Evolutionary conservation across 2,113 vertebrate species (phyloP), one percentile per base, ranked within the genome.

Genomic region (Taurulus bubalis): DNA sequence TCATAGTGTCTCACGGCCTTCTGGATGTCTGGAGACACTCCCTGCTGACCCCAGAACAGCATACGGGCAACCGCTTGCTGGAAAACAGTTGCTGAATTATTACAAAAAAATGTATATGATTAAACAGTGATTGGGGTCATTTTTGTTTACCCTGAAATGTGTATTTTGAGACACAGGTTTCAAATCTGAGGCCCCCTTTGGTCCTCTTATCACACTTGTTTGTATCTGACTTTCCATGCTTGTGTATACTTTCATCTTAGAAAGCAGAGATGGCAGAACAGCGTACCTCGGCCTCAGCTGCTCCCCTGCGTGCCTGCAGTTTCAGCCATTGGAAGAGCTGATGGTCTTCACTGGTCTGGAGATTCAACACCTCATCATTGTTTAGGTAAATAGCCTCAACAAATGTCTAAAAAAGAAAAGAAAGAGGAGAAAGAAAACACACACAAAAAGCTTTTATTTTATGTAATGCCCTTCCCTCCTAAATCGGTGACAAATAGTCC

Each of bases 11-110:
- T 94, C 36, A 90, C 93, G 34, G 96, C 96, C 8, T 88, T 90
- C 59, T 85, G 85, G 38, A 95, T 90, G 75, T 96, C 88, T 40
- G 93, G 83, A 71, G 93, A 82, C 22, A 96, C 90, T 6, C 96
- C 96, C 83, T 94, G 95, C 92, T 96, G 95, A 65, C 96, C 96
- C 96, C 96, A 96, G 88, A 94, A 96, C 62, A 96, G 92, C 95
- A 96, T 95, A 56, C 94, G 93, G n/a, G 84, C 94, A 30, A 96
- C 47, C 0, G 93, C n/a, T 91, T 94, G 94, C 95, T 96, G 77
- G 16, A 80, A 90, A 51, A 86, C 20, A 85, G 11, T 18, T 30
- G 18, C 6, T 45, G 0, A 42, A 75, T 26, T 4, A 62, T 28
- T 12, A 51, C 3, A 2, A 42, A 42, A 15, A n/a, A 67, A 60